These are phyloP conservation scores for Mus pahari DNA, from an alignment of 2,113 vertebrate species.

Conservation along the genomic window DNA sequence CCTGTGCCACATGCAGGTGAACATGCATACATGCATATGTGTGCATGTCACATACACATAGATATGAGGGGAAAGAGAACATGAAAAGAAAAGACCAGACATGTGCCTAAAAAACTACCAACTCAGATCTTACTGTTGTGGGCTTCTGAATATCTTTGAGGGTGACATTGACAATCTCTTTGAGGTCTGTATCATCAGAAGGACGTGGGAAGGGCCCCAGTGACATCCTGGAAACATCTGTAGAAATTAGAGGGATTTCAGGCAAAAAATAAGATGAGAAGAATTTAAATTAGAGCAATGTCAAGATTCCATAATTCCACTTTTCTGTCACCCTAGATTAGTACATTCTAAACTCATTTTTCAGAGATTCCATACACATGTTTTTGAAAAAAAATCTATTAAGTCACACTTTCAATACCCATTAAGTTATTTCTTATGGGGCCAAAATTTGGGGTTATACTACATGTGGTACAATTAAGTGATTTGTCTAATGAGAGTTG, in stretches of 20 bases:
- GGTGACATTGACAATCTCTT: conserved; percentile 80
- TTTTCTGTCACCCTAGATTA: conserved; percentile 22
- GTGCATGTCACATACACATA: neutral
- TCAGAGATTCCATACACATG: conserved; percentile 6
- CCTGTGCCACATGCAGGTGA: neutral
- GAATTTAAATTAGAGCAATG: conserved; percentile 12
- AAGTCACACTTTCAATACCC: neutral
- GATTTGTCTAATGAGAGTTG: neutral
- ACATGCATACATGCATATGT: neutral
- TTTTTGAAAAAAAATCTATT: conserved; percentile 39
- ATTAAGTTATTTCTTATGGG: conserved; percentile 7
- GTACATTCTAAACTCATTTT: neutral
- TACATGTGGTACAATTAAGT: neutral
- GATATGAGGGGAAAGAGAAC: neutral
- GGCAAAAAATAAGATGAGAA: conserved; percentile 53
- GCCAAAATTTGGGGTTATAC: neutral
- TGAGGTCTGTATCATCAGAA: conserved; percentile 78
- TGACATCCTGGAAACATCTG: conserved; percentile 70
- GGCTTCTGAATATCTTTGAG: conserved; percentile 80
- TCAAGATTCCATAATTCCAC: conserved; percentile 11
- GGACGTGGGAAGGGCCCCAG: neutral
- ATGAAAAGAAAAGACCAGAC: neutral
- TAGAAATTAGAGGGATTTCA: neutral
- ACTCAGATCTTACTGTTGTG: conserved; percentile 82
- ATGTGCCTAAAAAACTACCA: neutral